These are phyloP conservation scores for Halocynthia roretzi DNA, from an alignment of 23 tunicate species.

Conservation along the genomic window DNA sequence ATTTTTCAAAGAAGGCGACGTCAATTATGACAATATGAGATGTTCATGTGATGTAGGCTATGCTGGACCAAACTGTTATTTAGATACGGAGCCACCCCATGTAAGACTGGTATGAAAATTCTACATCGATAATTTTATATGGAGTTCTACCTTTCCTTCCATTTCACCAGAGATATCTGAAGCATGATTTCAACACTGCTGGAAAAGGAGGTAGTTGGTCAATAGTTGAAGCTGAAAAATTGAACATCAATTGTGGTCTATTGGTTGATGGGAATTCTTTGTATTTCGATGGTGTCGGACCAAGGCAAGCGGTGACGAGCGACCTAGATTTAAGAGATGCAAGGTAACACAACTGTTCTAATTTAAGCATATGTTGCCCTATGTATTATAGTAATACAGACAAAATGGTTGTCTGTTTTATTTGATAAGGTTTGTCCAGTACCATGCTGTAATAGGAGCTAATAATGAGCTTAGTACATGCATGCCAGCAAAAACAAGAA, in stretches of 20 bases:
- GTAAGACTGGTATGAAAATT: background rate
- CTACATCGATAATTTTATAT: background rate
- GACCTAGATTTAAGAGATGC: constrained; percentile 71
- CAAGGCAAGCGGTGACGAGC: constrained; percentile 51
- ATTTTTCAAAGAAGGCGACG: constrained; percentile 1
- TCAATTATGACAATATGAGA: background rate
- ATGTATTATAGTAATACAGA: too few species aligned
- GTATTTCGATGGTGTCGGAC: constrained; percentile 71
- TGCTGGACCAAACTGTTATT: constrained; percentile 49
- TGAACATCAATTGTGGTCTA: constrained; percentile 38
- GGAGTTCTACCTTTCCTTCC: background rate
- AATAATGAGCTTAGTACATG: constrained; percentile 2
- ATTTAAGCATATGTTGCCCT: too few species aligned
- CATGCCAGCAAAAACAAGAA: constrained; percentile 29
- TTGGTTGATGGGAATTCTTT: constrained; percentile 47
- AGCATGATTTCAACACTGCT: constrained; percentile 57
- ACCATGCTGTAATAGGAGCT: constrained; percentile 59
- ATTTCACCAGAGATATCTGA: constrained; percentile 42
- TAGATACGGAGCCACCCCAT: background rate
- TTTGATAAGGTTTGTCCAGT: constrained; percentile 56
- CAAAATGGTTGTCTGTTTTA: too few species aligned
- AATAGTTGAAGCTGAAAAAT: constrained; percentile 36
- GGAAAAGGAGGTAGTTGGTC: constrained; percentile 27
- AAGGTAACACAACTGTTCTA: constrained; percentile 29
- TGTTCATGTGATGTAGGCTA: constrained; percentile 68